Percentiles rank a stretch among this genome's conserved stretches.
Evolutionary conservation across 1,140 invertebrate species (phyloP).

Genomic region (Subanguina moxae): DNA sequence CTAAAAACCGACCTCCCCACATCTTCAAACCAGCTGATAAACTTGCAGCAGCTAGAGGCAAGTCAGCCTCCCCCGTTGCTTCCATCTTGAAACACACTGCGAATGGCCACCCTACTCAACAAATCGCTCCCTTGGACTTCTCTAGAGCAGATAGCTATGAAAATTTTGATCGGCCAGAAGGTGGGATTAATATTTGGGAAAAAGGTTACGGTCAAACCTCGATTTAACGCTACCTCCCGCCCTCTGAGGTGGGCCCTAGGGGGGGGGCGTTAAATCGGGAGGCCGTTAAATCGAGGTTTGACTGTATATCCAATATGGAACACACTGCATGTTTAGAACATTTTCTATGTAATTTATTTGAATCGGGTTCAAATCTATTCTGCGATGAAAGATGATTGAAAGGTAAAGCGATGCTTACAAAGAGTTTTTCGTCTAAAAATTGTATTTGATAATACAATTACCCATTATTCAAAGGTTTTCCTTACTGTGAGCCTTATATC

Average conservation of each 20-base stretch:
- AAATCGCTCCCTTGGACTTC: conserved; percentile 28
- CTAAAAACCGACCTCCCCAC: neutral
- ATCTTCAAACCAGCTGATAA: neutral
- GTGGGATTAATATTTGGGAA: conserved; percentile 27
- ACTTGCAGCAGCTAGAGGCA: neutral
- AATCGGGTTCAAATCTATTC: too few relatives aligned
- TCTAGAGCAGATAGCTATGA: conserved; percentile 71
- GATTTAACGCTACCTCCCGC: too few relatives aligned
- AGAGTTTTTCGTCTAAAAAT: too few relatives aligned
- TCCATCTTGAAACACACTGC: neutral
- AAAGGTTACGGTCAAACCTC: neutral
- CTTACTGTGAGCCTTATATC: too few relatives aligned
- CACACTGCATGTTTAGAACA: too few relatives aligned
- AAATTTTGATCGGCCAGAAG: conserved; percentile 65
- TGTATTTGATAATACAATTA: too few relatives aligned
- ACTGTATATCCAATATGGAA: too few relatives aligned
- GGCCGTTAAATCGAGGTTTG: too few relatives aligned
- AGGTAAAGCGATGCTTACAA: neutral
- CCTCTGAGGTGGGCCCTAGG: too few relatives aligned
- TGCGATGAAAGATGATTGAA: neutral
- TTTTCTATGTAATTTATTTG: too few relatives aligned
- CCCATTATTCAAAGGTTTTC: too few relatives aligned
- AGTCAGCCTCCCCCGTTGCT: conserved; percentile 21
- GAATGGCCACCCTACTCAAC: conserved; percentile 9
- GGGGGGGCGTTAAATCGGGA: too few relatives aligned